A percentile compares a stretch with the other conserved stretches of the same genome.
Evolutionary conservation across 2,888 invertebrate genomes (phyloP).

Genomic region (Gymnosoma rotundatum): DNA sequence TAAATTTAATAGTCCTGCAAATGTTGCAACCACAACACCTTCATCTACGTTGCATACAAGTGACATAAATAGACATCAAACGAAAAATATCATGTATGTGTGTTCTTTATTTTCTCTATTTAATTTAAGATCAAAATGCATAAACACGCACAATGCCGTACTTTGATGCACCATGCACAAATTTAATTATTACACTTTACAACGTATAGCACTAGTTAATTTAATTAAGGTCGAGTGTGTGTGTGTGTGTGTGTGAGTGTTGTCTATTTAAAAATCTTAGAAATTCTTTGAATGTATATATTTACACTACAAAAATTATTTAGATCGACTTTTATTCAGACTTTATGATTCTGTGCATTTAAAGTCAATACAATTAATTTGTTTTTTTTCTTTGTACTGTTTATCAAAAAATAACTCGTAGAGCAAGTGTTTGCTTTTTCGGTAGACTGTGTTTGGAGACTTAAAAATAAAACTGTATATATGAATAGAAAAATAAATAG

Average conservation of each 20-base stretch:
- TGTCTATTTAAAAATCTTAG: neutral
- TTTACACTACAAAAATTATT: neutral
- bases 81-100: slow-evolving; percentile 75
- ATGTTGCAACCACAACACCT: slow-evolving; percentile 61
- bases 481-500: no score
- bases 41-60: slow-evolving; percentile 66
- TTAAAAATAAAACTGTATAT: no score
- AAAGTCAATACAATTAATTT: no score
- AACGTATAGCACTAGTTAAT: neutral
- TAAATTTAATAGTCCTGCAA: slow-evolving; percentile 56
- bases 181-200: slow-evolving; percentile 10
- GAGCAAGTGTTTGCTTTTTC: no score
- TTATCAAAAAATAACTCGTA: no score
- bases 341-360: no score
- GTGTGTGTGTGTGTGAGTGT: neutral
- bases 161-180: neutral
- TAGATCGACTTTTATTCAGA: neutral
- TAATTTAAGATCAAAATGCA: slow-evolving; percentile 4
- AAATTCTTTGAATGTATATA: neutral
- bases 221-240: slow-evolving; percentile 2
- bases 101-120: slow-evolving; percentile 8
- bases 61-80: slow-evolving; percentile 73
- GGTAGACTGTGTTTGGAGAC: no score
- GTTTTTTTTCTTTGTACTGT: no score
- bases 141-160: neutral